Base-by-base conservation (phyloP, 1,140 invertebrate species). In the Pteromalus puparum region DNA sequence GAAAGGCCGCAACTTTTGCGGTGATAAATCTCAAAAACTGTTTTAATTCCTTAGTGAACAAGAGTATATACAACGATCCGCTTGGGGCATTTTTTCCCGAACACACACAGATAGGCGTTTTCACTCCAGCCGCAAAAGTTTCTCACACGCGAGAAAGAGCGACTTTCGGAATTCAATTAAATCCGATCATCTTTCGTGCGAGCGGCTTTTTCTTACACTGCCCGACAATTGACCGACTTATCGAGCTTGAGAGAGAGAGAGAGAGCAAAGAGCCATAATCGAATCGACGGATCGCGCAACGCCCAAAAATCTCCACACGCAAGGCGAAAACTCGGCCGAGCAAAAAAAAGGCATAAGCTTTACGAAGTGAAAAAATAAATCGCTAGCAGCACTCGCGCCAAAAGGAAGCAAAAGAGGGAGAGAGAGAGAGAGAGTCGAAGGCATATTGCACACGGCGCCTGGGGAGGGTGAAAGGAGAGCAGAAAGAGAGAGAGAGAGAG, bases 401-500 rank as follows among this genome's bases (percentile, higher is more conserved):
- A 30, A 70, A 28, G 24, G 26, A 70, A 30, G 10, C 26, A 61
- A n/a, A n/a, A 61, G 53, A 4, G 18, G 1, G 24, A 53, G 24
- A 77, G 13, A n/a, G n/a, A 53, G 26, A 61, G 75, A 26, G 42
- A 70, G 67, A n/a, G 21, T 42, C 34, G 73, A 42, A 42, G 21
- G 28, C 72, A 28, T 34, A 34, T 38, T 30, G 38, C 38, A 21
- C 18, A 38, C 24, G 34, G 28, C 21, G 24, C 38, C 73, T 42
- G 24, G 34, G 24, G 34, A 26, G 73, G 30, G 38, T 38, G 38
- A 75, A 75, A 38, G 21, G 73, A 75, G 73, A n/a, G 38, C 24
- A 70, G 67, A n/a, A 28, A 24, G 38, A 24, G 46, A 67, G 46
- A 79, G 28, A 65, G 77, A 79, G 77, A 79, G 30, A 38, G 76